These are phyloP conservation scores for Neosilurus mollespiculum DNA, from an alignment of 2,797 vertebrate genomes.

Conservation along the genomic window DNA sequence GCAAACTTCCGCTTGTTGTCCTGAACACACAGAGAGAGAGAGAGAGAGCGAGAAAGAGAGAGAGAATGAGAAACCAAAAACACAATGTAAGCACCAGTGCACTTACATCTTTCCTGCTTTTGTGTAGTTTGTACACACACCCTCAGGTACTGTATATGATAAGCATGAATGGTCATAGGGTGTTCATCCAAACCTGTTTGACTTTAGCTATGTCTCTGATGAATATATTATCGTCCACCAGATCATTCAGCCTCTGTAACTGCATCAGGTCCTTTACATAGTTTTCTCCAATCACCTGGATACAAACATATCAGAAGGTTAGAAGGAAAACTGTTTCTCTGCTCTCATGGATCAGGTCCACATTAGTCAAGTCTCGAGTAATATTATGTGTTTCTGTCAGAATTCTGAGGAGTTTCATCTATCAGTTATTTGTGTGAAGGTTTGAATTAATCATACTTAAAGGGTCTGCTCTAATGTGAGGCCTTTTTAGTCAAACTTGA, in stretches of 20 bases:
- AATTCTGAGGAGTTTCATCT: not conserved
- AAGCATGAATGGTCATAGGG: not conserved
- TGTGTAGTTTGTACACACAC: not conserved
- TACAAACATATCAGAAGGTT: not conserved
- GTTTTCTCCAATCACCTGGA: constrained; percentile 89
- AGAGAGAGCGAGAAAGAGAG: not conserved
- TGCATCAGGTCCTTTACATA: constrained; percentile 89
- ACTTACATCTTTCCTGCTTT: not conserved
- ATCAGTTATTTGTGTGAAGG: not conserved
- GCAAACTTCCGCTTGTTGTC: constrained; percentile 94
- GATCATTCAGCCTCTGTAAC: constrained; percentile 79
- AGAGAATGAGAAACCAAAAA: not conserved
- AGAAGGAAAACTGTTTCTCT: not conserved
- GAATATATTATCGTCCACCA: constrained; percentile 79
- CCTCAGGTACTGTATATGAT: not conserved
- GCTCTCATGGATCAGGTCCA: not conserved
- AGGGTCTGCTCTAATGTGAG: not conserved
- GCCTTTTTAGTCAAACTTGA: not conserved
- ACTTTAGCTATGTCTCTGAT: constrained; percentile 87
- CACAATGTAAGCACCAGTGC: not conserved
- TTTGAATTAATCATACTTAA: not conserved
- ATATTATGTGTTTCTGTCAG: not conserved
- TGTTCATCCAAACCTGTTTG: constrained; percentile 81
- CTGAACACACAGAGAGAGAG: constrained; percentile 63
- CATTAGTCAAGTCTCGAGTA: not conserved